Evolutionary conservation across 1,140 invertebrate species (phyloP), one percentile per base, ranked within the genome.

Genomic region (Drosophila busckii): DNA sequence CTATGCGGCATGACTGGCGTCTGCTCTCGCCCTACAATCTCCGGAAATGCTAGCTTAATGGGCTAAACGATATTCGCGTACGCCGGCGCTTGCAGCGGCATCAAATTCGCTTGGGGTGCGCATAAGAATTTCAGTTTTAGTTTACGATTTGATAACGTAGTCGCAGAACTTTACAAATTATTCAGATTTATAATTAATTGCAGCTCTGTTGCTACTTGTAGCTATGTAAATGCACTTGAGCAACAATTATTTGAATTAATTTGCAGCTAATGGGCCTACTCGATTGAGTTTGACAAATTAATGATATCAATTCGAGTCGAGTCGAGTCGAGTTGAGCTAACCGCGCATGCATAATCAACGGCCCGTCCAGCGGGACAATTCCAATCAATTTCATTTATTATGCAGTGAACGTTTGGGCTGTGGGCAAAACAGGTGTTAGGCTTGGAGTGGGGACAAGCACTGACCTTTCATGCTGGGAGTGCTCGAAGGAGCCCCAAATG

Each of bases 301-400:
- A 65, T 53, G 28, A 29, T 41, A 26, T 64, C 49, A 31, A 50
- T 19, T 55, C 45, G 53, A 63, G n/a, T n/a, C n/a, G n/a, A n/a
- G n/a, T n/a, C n/a, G n/a, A n/a, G n/a, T n/a, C n/a, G n/a, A n/a
- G n/a, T 48, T 63, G 40, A 41, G 16, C 34, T 22, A 34, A 67
- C 44, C 17, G 16, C 32, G 45, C 62, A 78, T 80, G 41, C 49
- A 54, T 70, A 70, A 76, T 70, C 22, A 12, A n/a, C 29, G 19
- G 26, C 17, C 3, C 31, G 25, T 32, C 37, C 60, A 25, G 25
- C 7, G 26, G 25, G 19, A 23, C 45, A 46, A 42, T 63, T 58
- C 15, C 28, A 37, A 42, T 56, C 40, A 22, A 56, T 41, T 58
- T 40, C 25, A 37, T 50, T 35, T 50, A 29, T 68, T 26, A 50